Conservation (phyloP, 1,140 invertebrate genomes). For the Diuraphis noxia region DNA sequence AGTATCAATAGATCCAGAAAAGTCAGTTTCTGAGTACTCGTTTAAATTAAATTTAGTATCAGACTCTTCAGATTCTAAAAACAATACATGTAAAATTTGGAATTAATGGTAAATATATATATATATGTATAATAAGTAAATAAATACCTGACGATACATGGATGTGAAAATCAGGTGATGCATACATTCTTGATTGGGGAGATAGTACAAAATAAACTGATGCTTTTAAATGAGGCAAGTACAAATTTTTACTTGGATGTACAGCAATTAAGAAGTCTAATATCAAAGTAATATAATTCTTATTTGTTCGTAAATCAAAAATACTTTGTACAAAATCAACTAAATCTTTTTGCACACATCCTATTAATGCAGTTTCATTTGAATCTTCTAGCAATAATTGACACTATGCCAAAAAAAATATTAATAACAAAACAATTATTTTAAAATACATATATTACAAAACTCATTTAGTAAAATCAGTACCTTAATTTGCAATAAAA, state of each 20-base stretch:
- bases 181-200: conserved; percentile 42
- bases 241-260: conserved; percentile 32
- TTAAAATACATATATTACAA: not conserved
- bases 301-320: conserved; percentile 48
- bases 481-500: conserved; percentile 47
- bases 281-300: conserved; percentile 37
- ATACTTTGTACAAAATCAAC: conserved; percentile 40
- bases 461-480: not conserved
- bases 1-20: conserved; percentile 34
- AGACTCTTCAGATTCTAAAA: conserved; percentile 30
- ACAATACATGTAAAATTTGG: not conserved
- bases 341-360: conserved; percentile 42
- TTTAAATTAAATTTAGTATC: conserved; percentile 30
- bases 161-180: conserved; percentile 12
- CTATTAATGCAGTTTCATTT: conserved; percentile 32
- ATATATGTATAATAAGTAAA: not conserved
- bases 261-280: conserved; percentile 49
- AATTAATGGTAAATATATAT: not conserved
- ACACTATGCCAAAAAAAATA: not conserved
- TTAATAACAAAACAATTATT: not conserved
- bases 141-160: conserved; percentile 23
- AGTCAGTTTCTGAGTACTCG: conserved; percentile 38
- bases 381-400: conserved; percentile 45
- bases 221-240: conserved; percentile 42
- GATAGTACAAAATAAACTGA: conserved; percentile 38